These are phyloP conservation scores for Epizoanthus stellaris DNA, from an alignment of 92 coral and sea anemone species.

Conservation along the genomic window DNA sequence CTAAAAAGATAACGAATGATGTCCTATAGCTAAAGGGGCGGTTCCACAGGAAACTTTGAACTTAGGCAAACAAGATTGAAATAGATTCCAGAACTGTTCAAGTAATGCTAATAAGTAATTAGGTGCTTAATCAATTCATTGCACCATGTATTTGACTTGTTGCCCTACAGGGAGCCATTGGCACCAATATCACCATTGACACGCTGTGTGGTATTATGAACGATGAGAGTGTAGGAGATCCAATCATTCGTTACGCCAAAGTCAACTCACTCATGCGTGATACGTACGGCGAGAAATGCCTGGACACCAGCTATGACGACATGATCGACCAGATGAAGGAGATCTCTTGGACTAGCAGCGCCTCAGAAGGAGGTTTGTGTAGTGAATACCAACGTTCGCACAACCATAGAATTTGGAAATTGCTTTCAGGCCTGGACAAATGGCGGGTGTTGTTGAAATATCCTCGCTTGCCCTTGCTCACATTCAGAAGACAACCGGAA, in stretches of 20 bases:
- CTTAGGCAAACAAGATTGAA: too few species aligned
- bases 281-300: conserved; percentile 75
- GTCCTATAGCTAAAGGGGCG: too few species aligned
- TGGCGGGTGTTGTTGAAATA: too few species aligned
- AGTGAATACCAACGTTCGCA: too few species aligned
- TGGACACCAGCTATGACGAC: conserved; percentile 77
- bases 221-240: conserved; percentile 68
- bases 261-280: conserved; percentile 86
- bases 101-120: background rate
- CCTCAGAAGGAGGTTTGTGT: conserved; percentile 91
- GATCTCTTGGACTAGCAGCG: conserved; percentile 90
- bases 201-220: conserved; percentile 92
- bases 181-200: conserved; percentile 89
- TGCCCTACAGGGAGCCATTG: conserved; percentile 80
- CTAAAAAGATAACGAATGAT: too few species aligned
- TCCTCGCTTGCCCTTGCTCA: too few species aligned
- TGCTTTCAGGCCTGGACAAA: too few species aligned
- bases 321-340: conserved; percentile 72
- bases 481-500: background rate
- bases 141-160: background rate
- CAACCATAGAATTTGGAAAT: too few species aligned
- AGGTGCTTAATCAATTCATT: background rate
- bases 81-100: too few species aligned
- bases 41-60: too few species aligned
- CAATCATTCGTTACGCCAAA: conserved; percentile 79